These are phyloP conservation scores for Leptobrachium ailaonicum DNA, from an alignment of 2,113 vertebrate genomes.

Conservation along the genomic window DNA sequence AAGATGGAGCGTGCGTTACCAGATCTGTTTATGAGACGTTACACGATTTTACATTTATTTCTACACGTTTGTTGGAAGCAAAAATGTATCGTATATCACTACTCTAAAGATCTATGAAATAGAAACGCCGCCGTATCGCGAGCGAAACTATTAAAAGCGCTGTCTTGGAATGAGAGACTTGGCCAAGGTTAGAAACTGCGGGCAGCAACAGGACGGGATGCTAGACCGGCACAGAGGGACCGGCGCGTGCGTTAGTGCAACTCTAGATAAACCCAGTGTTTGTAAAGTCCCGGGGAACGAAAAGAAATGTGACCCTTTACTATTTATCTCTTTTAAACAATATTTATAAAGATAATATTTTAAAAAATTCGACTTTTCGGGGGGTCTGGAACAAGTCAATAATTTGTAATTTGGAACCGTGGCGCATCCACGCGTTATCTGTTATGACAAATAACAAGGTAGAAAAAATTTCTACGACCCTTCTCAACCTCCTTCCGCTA, in stretches of 20 bases:
- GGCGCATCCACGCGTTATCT: conserved; percentile 50
- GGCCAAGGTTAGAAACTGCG: background rate
- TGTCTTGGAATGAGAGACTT: conserved; percentile 11
- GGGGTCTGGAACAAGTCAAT: conserved; percentile 15
- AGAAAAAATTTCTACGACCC: conserved; percentile 15
- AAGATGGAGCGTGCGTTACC: no score
- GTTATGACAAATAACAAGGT: conserved; percentile 58
- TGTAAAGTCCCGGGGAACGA: background rate
- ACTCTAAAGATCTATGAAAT: no score
- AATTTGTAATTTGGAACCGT: conserved; percentile 27
- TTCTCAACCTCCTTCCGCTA: conserved; percentile 32
- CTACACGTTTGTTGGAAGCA: no score
- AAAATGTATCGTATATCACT: no score
- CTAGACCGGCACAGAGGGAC: background rate
- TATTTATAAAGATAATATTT: conserved; percentile 36
- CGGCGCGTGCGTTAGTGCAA: background rate
- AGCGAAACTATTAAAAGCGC: background rate
- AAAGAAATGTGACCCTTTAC: conserved; percentile 3
- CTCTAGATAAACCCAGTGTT: conserved; percentile 1
- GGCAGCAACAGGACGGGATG: background rate
- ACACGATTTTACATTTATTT: no score
- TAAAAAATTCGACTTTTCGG: conserved; percentile 10
- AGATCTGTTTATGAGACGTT: no score
- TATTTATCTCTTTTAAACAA: conserved; percentile 11
- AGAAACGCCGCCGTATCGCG: no score